Percentiles rank a stretch among this genome's conserved stretches.
Conservation (phyloP, 2,888 invertebrate genomes). For the Ophioninae sp. region DNA sequence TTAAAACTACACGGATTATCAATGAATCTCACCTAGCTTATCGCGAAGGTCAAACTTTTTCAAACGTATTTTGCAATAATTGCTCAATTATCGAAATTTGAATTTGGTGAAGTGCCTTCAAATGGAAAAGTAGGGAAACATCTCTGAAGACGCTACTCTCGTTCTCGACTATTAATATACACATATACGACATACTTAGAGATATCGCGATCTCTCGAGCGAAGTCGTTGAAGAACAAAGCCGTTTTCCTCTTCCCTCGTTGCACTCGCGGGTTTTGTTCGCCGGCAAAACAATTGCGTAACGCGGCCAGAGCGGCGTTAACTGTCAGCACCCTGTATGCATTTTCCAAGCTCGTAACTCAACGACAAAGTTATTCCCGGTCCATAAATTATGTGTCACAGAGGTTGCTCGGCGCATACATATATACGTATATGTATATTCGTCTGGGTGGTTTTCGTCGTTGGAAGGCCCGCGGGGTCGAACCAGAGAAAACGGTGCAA, state of each 20-base stretch:
- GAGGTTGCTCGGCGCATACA: conserved; percentile 34
- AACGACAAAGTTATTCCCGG: conserved; percentile 60
- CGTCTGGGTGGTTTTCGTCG: conserved; percentile 21
- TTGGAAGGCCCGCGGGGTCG: conserved; percentile 23
- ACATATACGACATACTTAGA: conserved; percentile 18
- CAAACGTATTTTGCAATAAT: too few species aligned
- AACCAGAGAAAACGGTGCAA: conserved; percentile 33
- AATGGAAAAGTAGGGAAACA: too few species aligned
- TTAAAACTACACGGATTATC: too few species aligned
- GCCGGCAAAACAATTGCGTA: conserved; percentile 59
- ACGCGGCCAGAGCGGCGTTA: conserved; percentile 55
- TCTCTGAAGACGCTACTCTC: neutral
- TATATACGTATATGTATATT: conserved; percentile 30
- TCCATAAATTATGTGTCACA: conserved; percentile 61
- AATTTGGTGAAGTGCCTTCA: too few species aligned
- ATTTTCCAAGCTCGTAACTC: conserved; percentile 57
- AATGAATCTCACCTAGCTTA: too few species aligned
- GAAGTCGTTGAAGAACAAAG: conserved; percentile 59
- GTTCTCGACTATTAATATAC: conserved; percentile 50
- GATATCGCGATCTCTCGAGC: conserved; percentile 34
- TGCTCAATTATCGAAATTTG: too few species aligned
- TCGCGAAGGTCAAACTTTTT: too few species aligned
- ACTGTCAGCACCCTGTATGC: conserved; percentile 59
- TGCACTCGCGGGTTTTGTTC: conserved; percentile 2
- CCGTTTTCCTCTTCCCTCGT: neutral